Evolutionary conservation across 2,888 invertebrate species (phyloP).

Genomic region (Cepaea hortensis): DNA sequence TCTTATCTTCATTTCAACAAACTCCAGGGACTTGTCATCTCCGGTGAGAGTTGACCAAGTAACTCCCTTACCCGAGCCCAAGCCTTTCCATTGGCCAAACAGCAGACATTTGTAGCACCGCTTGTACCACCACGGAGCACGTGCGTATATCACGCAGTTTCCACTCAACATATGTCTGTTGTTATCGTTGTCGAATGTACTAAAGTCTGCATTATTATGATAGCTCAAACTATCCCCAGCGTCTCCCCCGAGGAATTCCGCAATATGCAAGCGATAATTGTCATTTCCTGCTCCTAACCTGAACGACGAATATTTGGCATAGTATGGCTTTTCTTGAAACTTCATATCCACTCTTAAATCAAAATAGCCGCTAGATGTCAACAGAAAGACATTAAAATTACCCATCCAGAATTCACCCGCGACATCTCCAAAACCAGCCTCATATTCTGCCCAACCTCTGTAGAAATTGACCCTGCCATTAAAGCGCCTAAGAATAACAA

Average conservation of each 20-base stretch:
- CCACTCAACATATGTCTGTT: neutral
- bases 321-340: neutral
- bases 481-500: neutral
- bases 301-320: neutral
- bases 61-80: neutral
- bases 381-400: neutral
- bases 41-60: slow-evolving; percentile 1
- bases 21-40: neutral
- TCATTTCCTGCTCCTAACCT: neutral
- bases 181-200: neutral
- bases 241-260: neutral
- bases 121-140: slow-evolving; percentile 1
- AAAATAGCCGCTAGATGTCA: neutral
- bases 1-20: slow-evolving; percentile 27
- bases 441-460: neutral
- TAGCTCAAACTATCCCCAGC: slow-evolving; percentile 2
- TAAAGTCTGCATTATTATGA: neutral
- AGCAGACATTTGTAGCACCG: neutral
- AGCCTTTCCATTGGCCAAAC: neutral
- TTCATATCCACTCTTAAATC: slow-evolving; percentile 5
- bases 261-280: neutral
- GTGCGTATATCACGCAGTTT: neutral
- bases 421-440: neutral
- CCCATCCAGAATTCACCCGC: neutral
- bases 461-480: neutral